These are phyloP conservation scores for Malthinus seriepunctatus DNA, from an alignment of 2,888 invertebrate species.

Conservation along the genomic window DNA sequence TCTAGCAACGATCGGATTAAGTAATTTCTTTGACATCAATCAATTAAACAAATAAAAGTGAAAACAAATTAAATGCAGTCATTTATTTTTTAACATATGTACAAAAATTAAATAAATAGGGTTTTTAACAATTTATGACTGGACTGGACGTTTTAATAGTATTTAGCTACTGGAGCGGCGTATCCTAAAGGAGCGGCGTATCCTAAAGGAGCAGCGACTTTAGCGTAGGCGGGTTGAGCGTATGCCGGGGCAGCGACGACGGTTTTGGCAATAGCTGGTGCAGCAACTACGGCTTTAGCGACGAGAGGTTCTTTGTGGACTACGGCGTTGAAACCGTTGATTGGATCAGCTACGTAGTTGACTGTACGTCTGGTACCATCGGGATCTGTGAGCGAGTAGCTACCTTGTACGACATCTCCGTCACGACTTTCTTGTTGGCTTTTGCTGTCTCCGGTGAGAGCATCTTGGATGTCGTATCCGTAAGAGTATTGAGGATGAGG, in stretches of 20 bases:
- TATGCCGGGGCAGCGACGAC: conserved; percentile 51
- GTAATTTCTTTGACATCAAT: neutral
- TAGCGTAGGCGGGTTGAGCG: conserved; percentile 28
- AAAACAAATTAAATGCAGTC: neutral
- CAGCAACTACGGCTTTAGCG: conserved; percentile 52
- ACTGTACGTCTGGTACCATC: conserved; percentile 60
- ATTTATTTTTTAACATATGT: conserved; percentile 15
- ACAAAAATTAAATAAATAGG: conserved; percentile 21
- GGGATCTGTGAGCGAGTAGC: conserved; percentile 59
- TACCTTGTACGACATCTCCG: conserved; percentile 60
- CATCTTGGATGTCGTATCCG: conserved; percentile 61
- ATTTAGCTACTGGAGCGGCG: conserved; percentile 48
- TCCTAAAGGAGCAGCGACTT: conserved; percentile 22
- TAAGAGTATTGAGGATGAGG: conserved; percentile 62
- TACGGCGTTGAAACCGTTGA: conserved; percentile 66
- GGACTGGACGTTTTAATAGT: conserved; percentile 7
- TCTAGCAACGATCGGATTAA: neutral
- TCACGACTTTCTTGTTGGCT: conserved; percentile 58
- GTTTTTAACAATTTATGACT: conserved; percentile 1
- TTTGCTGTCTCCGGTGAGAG: conserved; percentile 59
- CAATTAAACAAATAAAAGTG: neutral
- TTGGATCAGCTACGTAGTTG: conserved; percentile 62
- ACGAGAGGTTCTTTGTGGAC: conserved; percentile 64
- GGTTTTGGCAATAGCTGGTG: conserved; percentile 41
- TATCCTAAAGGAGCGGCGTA: conserved; percentile 10